Conservation (phyloP, 2,888 invertebrate genomes). For the Crossocerus cetratus region DNA sequence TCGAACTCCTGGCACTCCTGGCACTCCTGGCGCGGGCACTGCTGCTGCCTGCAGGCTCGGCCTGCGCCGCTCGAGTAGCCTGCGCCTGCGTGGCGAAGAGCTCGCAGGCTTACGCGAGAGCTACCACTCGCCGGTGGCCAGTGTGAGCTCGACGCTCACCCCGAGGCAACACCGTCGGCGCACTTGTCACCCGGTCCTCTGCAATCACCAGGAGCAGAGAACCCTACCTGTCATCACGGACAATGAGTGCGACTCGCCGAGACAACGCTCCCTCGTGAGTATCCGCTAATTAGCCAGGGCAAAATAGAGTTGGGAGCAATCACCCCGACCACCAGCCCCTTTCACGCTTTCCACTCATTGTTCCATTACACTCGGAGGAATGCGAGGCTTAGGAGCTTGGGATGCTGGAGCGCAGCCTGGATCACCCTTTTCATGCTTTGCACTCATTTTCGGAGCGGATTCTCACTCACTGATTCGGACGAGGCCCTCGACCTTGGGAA, state of each 20-base stretch:
- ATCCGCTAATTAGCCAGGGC: neutral
- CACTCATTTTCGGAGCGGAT: no score
- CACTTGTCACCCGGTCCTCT: slow-evolving; percentile 40
- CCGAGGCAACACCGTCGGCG: slow-evolving; percentile 52
- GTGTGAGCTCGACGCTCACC: slow-evolving; percentile 47
- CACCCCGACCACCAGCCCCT: neutral
- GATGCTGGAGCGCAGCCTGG: no score
- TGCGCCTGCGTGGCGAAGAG: slow-evolving; percentile 83
- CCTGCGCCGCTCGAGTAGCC: slow-evolving; percentile 82
- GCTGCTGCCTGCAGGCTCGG: slow-evolving; percentile 35
- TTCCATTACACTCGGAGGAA: no score
- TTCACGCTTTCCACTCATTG: no score
- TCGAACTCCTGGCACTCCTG: no score
- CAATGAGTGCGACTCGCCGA: slow-evolving; percentile 77
- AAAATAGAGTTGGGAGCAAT: neutral
- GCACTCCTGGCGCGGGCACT: no score
- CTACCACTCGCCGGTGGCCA: slow-evolving; percentile 43
- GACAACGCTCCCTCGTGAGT: slow-evolving; percentile 71
- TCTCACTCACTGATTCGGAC: no score
- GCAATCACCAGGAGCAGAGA: slow-evolving; percentile 76
- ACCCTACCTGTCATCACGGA: slow-evolving; percentile 83
- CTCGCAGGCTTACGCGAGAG: slow-evolving; percentile 43
- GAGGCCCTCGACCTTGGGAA: no score
- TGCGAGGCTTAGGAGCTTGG: no score
- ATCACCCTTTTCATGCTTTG: no score